Evolutionary conservation across 2,888 invertebrate species (phyloP).

Genomic region (Neocrepidodera transversa): DNA sequence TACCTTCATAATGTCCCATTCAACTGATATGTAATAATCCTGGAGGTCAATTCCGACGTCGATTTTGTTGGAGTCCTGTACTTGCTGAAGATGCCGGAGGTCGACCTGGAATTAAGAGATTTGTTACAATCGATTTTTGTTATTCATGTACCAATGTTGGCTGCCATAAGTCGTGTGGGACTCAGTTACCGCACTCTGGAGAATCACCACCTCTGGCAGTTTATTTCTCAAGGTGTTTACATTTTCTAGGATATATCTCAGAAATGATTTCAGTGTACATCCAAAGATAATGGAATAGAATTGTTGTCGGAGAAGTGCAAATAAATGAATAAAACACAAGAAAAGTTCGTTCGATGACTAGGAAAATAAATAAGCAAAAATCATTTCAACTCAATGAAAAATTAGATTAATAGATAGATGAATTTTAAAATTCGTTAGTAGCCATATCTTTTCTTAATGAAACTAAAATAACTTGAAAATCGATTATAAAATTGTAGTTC

Average conservation of each 20-base stretch:
- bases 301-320: too few species aligned
- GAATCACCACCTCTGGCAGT: not conserved
- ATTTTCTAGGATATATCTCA: not conserved
- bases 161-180: not conserved
- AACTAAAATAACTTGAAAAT: too few species aligned
- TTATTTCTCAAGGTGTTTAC: slow-evolving; percentile 2
- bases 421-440: too few species aligned
- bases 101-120: slow-evolving; percentile 74
- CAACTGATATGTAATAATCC: slow-evolving; percentile 95
- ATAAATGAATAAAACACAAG: too few species aligned
- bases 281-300: too few species aligned
- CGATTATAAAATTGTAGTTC: too few species aligned
- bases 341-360: too few species aligned
- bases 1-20: slow-evolving; percentile 97
- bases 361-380: too few species aligned
- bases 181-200: not conserved
- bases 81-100: slow-evolving; percentile 85
- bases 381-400: too few species aligned
- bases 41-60: slow-evolving; percentile 91
- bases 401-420: too few species aligned
- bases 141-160: not conserved
- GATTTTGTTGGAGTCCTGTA: slow-evolving; percentile 86
- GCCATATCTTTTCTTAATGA: too few species aligned
- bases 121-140: slow-evolving; percentile 16
- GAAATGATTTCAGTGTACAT: too few species aligned